A percentile compares a stretch with the other conserved stretches of the same genome.
Conservation (phyloP, 35 echinoderm and acorn worm genomes). For the Diadema setosum region DNA sequence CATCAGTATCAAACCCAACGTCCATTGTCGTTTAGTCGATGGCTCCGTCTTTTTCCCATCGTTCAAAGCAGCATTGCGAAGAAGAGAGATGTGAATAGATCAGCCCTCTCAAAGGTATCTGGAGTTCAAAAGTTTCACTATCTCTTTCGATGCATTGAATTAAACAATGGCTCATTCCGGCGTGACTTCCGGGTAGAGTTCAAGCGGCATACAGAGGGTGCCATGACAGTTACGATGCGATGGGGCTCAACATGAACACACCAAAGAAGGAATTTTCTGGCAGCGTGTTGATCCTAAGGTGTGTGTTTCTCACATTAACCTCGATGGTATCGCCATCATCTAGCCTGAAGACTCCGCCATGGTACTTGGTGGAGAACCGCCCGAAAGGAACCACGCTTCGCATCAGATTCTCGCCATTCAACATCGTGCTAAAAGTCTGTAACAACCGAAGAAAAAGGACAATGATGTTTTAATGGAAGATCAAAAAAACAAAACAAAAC, state of each 20-base stretch:
- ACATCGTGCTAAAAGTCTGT: neutral
- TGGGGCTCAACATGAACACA: neutral
- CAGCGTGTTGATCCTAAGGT: neutral
- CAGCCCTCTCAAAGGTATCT: too few relatives aligned
- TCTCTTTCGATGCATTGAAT: too few relatives aligned
- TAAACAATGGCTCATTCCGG: too few relatives aligned
- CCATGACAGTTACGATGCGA: neutral
- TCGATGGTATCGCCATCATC: neutral
- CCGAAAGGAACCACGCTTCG: neutral
- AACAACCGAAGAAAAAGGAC: neutral
- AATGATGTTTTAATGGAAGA: neutral
- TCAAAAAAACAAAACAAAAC: too few relatives aligned
- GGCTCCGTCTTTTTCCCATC: too few relatives aligned
- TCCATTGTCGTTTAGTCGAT: too few relatives aligned
- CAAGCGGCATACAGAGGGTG: neutral
- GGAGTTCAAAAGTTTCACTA: too few relatives aligned
- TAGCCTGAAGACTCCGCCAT: constrained; percentile 15
- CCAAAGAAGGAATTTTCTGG: constrained; percentile 10
- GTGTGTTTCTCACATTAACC: neutral
- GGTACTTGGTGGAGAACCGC: constrained; percentile 10
- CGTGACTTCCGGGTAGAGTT: constrained; percentile 13
- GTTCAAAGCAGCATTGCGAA: too few relatives aligned
- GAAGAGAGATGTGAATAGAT: too few relatives aligned
- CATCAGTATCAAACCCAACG: too few relatives aligned
- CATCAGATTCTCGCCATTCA: neutral